These are phyloP conservation scores for Patella ulyssiponensis DNA, from an alignment of 2,888 invertebrate species.

Conservation along the genomic window DNA sequence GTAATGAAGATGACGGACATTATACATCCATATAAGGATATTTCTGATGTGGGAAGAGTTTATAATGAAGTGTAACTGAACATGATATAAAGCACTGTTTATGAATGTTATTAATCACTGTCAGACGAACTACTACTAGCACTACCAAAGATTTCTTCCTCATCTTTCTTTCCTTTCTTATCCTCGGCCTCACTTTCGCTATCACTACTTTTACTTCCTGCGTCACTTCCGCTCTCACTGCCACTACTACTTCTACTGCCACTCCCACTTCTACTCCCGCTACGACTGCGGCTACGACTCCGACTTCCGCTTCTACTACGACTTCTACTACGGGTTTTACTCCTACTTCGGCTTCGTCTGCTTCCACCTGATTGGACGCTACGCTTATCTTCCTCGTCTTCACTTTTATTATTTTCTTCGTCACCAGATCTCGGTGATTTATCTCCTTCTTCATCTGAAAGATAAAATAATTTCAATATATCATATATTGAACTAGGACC, in stretches of 20 bases:
- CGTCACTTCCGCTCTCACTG: constrained; percentile 39
- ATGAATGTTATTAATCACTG: constrained; percentile 35
- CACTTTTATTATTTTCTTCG: constrained; percentile 24
- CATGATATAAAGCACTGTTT: no score
- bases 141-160: constrained; percentile 67
- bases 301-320: constrained; percentile 43
- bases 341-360: constrained; percentile 42
- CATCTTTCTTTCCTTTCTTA: constrained; percentile 63
- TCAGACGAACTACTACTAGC: constrained; percentile 57
- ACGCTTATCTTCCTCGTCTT: constrained; percentile 28
- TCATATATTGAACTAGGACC: neutral
- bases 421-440: constrained; percentile 16
- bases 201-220: constrained; percentile 50
- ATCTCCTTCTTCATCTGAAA: constrained; percentile 41
- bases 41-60: no score
- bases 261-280: constrained; percentile 43
- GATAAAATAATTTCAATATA: neutral
- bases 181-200: constrained; percentile 60
- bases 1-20: no score
- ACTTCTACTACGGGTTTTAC: constrained; percentile 37
- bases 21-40: no score
- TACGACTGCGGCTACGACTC: constrained; percentile 39
- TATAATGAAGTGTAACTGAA: no score
- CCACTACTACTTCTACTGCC: constrained; percentile 37
- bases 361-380: constrained; percentile 45